These are phyloP conservation scores for Neoitamus cyanurus DNA, from an alignment of 2,888 invertebrate species.

Conservation along the genomic window DNA sequence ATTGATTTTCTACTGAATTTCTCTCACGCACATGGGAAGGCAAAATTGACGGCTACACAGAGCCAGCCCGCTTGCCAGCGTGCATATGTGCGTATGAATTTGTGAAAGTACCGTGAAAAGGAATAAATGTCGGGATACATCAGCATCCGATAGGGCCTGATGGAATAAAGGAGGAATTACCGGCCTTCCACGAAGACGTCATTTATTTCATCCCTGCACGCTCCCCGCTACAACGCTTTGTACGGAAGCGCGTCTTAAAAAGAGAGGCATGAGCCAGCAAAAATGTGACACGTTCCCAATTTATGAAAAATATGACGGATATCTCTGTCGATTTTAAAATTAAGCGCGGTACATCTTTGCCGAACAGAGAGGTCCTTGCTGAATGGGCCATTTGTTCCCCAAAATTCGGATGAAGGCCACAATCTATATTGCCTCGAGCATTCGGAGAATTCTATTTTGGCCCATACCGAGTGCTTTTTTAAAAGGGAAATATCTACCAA, in stretches of 20 bases:
- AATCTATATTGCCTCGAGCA: background rate
- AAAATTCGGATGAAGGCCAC: background rate
- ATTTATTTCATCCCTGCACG: background rate
- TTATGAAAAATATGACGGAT: background rate
- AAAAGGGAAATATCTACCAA: background rate
- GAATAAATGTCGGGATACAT: constrained; percentile 28
- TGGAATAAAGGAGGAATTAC: constrained; percentile 2
- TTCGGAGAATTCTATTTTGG: background rate
- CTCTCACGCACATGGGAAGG: background rate
- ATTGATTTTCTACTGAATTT: constrained; percentile 42
- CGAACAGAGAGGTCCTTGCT: background rate
- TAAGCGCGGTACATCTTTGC: background rate
- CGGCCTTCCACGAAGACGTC: background rate
- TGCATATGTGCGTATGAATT: constrained; percentile 9
- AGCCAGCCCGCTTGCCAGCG: background rate
- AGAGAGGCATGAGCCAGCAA: background rate
- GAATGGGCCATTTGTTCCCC: background rate
- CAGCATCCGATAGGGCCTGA: constrained; percentile 5
- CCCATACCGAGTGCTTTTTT: background rate
- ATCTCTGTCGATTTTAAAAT: background rate
- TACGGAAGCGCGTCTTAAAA: background rate
- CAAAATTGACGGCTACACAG: background rate
- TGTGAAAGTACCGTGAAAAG: constrained; percentile 26
- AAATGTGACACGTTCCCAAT: background rate
- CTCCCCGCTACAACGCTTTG: background rate